Base-by-base conservation (phyloP, 2,797 vertebrate species). In the Ptychadena robeensis region DNA sequence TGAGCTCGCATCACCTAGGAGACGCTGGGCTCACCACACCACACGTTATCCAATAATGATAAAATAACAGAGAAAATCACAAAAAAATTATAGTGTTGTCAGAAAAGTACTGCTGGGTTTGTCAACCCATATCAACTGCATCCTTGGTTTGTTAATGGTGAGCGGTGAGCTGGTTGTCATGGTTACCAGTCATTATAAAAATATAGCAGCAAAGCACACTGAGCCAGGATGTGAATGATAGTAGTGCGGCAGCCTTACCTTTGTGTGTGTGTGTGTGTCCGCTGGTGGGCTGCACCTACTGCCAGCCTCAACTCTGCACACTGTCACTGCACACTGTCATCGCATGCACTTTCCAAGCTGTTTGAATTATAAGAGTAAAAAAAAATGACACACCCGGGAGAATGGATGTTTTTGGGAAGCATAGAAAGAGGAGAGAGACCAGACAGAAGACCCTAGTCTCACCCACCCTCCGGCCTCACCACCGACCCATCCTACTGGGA, bases 281-380 rank as follows among this genome's bases (percentile, higher is more conserved):
- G 44, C n/a, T n/a, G 18, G 30, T 11, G 44, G 53, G n/a, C 27
- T 70, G 61, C 74, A 38, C 87, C 48, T 22, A 53, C 2, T 88
- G n/a, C n/a, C 87, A 38, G 18, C 80, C 88, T 89, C 88, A n/a
- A 63, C 91, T 89, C 92, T 91, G 92, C 93, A 93, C 91, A 95
- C 95, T n/a, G n/a, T n/a, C n/a, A n/a, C n/a, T 65, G 95, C 94
- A 93, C 92, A 95, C 94, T 96, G 95, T 95, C 94, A 94, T 91
- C 91, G 93, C 90, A 92, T 89, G 92, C 80, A 84, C 89, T 94
- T 93, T 90, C n/a, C 89, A 93, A 92, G 93, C 92, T 91, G 90
- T 89, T 88, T 89, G 91, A 91, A 94, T 96, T 96, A 95, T 96
- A 95, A 93, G n/a, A 92, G 90, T 88, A 85, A 86, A 44, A 12